These are phyloP conservation scores for Atta texana DNA, from an alignment of 1,140 invertebrate species.

Conservation along the genomic window DNA sequence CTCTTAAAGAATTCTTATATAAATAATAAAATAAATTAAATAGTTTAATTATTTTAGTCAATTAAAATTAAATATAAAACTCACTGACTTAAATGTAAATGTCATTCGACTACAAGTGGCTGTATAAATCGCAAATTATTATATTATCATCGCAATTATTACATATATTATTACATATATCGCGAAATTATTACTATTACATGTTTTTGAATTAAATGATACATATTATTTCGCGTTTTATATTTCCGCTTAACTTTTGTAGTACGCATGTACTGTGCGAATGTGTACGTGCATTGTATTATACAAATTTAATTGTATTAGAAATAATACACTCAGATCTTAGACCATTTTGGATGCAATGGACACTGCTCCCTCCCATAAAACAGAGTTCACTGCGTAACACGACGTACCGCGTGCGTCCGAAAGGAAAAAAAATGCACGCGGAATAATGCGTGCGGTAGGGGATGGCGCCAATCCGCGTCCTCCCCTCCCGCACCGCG, in stretches of 20 bases:
- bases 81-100: neutral
- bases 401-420: slow-evolving; percentile 47
- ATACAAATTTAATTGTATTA: neutral
- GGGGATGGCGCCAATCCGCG: slow-evolving; percentile 73
- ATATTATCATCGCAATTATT: too few relatives aligned
- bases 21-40: neutral
- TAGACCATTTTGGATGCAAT: neutral
- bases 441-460: slow-evolving; percentile 76
- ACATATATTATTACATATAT: neutral
- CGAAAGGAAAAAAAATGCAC: slow-evolving; percentile 68
- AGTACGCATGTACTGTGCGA: too few relatives aligned
- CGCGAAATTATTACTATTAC: neutral
- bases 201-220: neutral
- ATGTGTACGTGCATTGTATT: neutral
- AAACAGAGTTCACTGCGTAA: slow-evolving; percentile 53
- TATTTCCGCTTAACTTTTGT: neutral
- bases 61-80: neutral
- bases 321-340: neutral
- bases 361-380: slow-evolving; percentile 42
- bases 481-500: slow-evolving; percentile 45
- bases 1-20: neutral
- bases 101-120: neutral
- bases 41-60: neutral
- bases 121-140: neutral
- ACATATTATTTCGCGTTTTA: neutral